These are phyloP conservation scores for Scelioninae gen. 1 DNA, from an alignment of 2,888 invertebrate genomes.

Conservation along the genomic window DNA sequence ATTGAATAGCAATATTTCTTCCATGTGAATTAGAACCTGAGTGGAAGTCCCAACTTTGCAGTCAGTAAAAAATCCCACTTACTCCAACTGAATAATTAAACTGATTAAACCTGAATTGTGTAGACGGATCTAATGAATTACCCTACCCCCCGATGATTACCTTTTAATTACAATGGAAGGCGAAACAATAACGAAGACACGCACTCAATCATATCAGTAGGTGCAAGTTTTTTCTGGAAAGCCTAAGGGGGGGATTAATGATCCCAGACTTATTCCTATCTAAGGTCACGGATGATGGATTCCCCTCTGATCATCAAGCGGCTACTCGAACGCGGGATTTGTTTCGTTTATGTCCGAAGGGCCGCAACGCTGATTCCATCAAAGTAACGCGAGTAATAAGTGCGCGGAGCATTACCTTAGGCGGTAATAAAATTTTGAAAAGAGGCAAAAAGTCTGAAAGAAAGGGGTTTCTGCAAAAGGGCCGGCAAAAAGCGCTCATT, in stretches of 20 bases:
- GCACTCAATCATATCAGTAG: slow-evolving; percentile 38
- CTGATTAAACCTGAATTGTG: too few relatives aligned
- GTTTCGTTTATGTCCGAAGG: slow-evolving; percentile 59
- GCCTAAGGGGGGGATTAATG: slow-evolving; percentile 46
- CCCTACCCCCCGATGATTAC: not conserved
- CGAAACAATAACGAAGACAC: slow-evolving; percentile 48
- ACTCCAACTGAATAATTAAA: too few relatives aligned
- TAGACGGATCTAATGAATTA: not conserved
- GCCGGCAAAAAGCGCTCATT: slow-evolving; percentile 68
- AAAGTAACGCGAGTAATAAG: slow-evolving; percentile 70
- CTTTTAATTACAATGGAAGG: slow-evolving; percentile 35
- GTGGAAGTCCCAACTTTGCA: too few relatives aligned
- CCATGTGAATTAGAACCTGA: too few relatives aligned
- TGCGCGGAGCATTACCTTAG: slow-evolving; percentile 63
- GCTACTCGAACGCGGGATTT: slow-evolving; percentile 61
- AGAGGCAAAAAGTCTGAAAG: slow-evolving; percentile 51
- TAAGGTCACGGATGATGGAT: slow-evolving; percentile 69
- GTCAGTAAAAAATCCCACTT: too few relatives aligned
- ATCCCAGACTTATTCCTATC: slow-evolving; percentile 38
- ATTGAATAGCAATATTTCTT: too few relatives aligned
- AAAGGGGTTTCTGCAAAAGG: slow-evolving; percentile 26
- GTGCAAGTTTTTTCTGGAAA: slow-evolving; percentile 42
- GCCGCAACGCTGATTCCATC: slow-evolving; percentile 53
- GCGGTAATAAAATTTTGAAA: slow-evolving; percentile 70
- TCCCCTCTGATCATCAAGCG: slow-evolving; percentile 65